A percentile compares a stretch with the other conserved stretches of the same genome.
Conservation (phyloP, 1,140 invertebrate species). For the Solenopsis invicta region DNA sequence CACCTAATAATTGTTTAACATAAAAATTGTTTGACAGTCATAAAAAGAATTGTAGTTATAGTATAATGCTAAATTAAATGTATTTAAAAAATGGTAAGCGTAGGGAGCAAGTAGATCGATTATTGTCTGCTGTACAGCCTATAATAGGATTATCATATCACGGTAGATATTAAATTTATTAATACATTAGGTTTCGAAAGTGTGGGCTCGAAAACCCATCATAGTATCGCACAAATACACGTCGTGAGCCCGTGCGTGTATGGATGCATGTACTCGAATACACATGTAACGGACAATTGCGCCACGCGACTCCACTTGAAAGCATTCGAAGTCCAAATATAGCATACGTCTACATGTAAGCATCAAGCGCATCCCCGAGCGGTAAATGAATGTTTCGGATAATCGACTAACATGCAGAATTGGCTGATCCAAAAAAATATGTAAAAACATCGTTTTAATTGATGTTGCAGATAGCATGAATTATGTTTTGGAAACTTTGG, state of each 20-base stretch:
- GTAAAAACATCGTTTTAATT: conserved; percentile 10
- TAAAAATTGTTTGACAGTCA: too few relatives aligned
- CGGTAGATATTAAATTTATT: conserved; percentile 24
- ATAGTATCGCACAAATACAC: neutral
- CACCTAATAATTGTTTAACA: too few relatives aligned
- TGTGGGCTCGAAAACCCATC: neutral
- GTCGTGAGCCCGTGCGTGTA: neutral
- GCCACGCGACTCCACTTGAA: conserved; percentile 75
- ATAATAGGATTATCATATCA: conserved; percentile 1
- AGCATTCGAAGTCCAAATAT: conserved; percentile 72
- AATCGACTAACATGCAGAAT: neutral
- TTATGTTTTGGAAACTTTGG: too few relatives aligned
- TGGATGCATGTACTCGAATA: conserved; percentile 37
- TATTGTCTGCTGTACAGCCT: too few relatives aligned
- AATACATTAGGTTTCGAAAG: neutral
- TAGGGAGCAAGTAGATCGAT: too few relatives aligned
- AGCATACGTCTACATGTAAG: conserved; percentile 46
- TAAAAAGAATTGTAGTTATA: too few relatives aligned
- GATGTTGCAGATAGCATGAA: neutral
- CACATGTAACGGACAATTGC: conserved; percentile 47
- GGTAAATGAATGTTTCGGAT: conserved; percentile 24
- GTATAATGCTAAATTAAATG: too few relatives aligned
- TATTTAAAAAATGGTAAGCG: too few relatives aligned
- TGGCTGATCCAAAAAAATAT: neutral
- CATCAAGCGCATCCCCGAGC: neutral